Conservation (phyloP, 2,888 invertebrate species). For the Heliconius hortense region DNA sequence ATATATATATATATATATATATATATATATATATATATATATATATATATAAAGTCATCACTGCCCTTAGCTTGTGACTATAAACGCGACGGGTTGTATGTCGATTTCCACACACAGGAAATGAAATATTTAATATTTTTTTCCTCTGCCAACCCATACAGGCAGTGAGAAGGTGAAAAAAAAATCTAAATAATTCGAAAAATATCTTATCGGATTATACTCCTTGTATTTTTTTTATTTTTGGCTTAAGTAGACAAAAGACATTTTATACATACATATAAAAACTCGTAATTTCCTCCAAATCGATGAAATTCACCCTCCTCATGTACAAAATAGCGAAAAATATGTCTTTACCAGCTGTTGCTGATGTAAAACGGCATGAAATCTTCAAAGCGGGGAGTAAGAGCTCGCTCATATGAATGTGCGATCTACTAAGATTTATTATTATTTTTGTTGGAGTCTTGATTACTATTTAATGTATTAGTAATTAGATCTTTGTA, state of each 20-base stretch:
- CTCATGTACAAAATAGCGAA: slow-evolving; percentile 29
- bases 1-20: too few species aligned
- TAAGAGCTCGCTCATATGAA: slow-evolving; percentile 16
- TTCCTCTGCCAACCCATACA: too few species aligned
- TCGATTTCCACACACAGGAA: too few species aligned
- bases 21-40: too few species aligned
- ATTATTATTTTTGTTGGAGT: not conserved
- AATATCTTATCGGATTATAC: not conserved
- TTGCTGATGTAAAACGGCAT: slow-evolving; percentile 24
- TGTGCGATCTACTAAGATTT: not conserved
- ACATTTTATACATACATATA: not conserved
- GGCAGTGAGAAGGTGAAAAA: too few species aligned
- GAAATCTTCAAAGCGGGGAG: slow-evolving; percentile 29
- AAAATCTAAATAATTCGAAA: not conserved
- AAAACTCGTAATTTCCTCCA: slow-evolving; percentile 21
- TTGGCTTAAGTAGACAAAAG: not conserved
- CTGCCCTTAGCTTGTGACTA: too few species aligned
- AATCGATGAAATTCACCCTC: slow-evolving; percentile 30
- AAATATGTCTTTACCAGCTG: slow-evolving; percentile 28
- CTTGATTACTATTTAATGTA: not conserved
- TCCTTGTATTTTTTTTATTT: not conserved
- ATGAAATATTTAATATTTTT: too few species aligned
- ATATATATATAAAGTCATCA: too few species aligned
- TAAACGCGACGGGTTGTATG: too few species aligned
- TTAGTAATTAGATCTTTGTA: not conserved